Conservation (phyloP, 2,797 vertebrate genomes). For the Phoebastria nigripes region DNA sequence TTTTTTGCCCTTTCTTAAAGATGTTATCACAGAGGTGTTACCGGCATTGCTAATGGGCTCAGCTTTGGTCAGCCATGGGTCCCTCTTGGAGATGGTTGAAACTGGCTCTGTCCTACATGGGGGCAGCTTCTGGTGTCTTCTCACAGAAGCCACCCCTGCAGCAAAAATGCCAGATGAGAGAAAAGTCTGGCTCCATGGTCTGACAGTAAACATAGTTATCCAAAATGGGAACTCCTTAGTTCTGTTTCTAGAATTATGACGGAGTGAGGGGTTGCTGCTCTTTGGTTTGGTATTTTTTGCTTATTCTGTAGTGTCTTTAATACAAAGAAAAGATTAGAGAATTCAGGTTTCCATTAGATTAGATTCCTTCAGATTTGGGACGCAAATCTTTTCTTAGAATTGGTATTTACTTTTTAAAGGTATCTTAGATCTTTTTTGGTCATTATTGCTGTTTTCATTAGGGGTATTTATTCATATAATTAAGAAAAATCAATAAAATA, state of each 20-base stretch:
- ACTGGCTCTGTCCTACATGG: not conserved
- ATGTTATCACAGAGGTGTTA: not conserved
- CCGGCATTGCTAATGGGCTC: not conserved
- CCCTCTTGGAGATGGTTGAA: not conserved
- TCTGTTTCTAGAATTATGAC: not conserved
- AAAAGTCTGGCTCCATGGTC: not conserved
- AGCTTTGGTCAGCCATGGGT: not conserved
- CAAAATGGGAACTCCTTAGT: not conserved
- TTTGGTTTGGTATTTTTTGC: not conserved
- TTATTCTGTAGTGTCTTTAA: not conserved
- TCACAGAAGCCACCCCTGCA: not conserved
- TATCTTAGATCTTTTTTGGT: not conserved
- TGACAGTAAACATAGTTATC: not conserved
- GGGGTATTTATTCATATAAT: not conserved
- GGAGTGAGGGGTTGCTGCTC: accelerated
- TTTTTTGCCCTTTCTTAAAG: not conserved
- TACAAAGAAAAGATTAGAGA: not conserved
- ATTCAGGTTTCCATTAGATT: not conserved
- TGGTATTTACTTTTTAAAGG: not conserved
- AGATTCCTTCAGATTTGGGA: not conserved
- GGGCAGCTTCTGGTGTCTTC: not conserved
- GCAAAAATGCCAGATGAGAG: not conserved
- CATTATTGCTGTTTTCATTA: not conserved
- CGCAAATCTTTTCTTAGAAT: not conserved
- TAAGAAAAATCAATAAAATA: not conserved